Evolutionary conservation across 92 coral and sea anemone genomes (phyloP), one percentile per base, ranked within the genome.

Genomic region (Epizoanthus fatuus): DNA sequence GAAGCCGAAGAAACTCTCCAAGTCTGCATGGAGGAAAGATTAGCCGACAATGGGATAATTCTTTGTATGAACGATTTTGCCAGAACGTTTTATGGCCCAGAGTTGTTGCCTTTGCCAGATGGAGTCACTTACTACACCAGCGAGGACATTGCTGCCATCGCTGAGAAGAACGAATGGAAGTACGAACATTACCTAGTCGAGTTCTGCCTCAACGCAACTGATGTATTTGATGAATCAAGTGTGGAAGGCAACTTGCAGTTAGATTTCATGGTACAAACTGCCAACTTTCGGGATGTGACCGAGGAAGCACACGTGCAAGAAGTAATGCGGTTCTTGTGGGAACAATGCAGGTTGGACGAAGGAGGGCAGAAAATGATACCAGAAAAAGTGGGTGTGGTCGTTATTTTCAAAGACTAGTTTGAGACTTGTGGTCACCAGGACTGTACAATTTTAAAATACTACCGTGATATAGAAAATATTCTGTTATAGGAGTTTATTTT

Each of bases 211-310:
- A 84, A 85, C 3, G 89, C 56, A 32, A 79, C 74, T n/a, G 89
- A 76, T 40, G 7, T 66, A 7, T 75, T 85, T 47, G 56, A 85
- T 7, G 78, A n/a, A 55, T 25, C 81, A 17, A 75, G 83, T 20
- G 55, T 54, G 22, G 84, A 76, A 49, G 89, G 89, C 25, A 85
- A 76, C 38, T 53, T 85, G 11, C 69, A 63, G 62, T 72, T 85
- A 17, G 88, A 85, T 65, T 85, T 85, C 37, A 45, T 85, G 37
- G 71, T 70, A 4, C 68, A 74, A 55, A 75, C 74, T 52, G 83
- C 49, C 72, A 85, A 85, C 52, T 85, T 85, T 75, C 88, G 88
- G 32, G 52, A 47, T 35, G 68, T 75, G 54, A 56, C 68, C 25
- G 51, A 67, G 49, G 63, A 52, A 69, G 39, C 68, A 16, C 65